These are phyloP conservation scores for Grammomys surdaster DNA, from an alignment of 2,113 vertebrate genomes.

Conservation along the genomic window DNA sequence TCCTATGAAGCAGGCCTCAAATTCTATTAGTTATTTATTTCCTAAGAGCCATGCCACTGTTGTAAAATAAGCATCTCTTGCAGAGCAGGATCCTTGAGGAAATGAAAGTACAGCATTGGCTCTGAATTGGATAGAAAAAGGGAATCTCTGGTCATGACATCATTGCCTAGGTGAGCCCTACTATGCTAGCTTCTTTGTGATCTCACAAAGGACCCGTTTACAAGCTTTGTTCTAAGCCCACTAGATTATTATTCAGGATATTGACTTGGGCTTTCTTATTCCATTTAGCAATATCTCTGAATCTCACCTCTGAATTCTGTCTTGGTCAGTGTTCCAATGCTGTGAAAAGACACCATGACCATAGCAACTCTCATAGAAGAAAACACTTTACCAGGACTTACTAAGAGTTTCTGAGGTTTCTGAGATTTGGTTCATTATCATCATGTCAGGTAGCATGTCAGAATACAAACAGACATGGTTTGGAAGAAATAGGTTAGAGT, in stretches of 20 bases:
- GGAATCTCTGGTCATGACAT: neutral
- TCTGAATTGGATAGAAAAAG: neutral
- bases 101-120: neutral
- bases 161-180: neutral
- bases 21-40: neutral
- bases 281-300: neutral
- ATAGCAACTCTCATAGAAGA: neutral
- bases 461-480: neutral
- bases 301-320: neutral
- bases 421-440: neutral
- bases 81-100: neutral
- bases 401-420: neutral
- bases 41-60: neutral
- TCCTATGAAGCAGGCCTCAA: neutral
- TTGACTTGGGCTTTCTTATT: neutral
- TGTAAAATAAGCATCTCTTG: neutral
- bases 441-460: neutral
- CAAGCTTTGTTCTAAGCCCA: neutral
- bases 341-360: neutral
- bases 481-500: neutral
- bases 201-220: neutral
- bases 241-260: neutral
- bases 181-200: neutral
- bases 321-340: neutral
- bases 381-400: neutral